A percentile compares a stretch with the other conserved stretches of the same genome.
Evolutionary conservation across 2,888 invertebrate species (phyloP).

Genomic region (Luperina nickerlii): DNA sequence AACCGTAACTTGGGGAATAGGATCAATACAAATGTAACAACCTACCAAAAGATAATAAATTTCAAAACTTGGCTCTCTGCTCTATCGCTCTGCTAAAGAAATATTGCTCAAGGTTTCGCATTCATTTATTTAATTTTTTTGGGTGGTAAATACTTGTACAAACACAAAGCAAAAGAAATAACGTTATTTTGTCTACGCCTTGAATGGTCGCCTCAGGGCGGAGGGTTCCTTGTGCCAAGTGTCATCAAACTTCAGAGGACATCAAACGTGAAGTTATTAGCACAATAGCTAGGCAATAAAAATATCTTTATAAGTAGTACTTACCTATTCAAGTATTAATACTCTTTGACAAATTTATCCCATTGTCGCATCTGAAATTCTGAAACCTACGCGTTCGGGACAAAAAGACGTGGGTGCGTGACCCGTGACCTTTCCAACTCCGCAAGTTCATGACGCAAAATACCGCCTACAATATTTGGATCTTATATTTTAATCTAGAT

Average conservation of each 20-base stretch:
- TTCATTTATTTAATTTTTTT: background rate
- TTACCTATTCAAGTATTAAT: background rate
- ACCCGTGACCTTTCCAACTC: conserved; percentile 32
- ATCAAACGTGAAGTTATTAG: background rate
- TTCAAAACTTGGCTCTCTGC: conserved; percentile 18
- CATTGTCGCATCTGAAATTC: conserved; percentile 13
- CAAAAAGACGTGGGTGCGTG: conserved; percentile 16
- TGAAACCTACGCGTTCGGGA: conserved; percentile 1
- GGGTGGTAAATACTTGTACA: background rate
- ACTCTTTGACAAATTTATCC: background rate
- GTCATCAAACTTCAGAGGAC: conserved; percentile 2
- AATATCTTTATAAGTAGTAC: background rate
- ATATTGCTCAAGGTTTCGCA: conserved; percentile 31
- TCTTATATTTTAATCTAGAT: background rate
- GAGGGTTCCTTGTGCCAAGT: background rate
- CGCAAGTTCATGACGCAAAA: conserved; percentile 3
- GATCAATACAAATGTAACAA: conserved; percentile 38
- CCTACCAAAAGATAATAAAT: conserved; percentile 19
- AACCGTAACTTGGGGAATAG: conserved; percentile 18
- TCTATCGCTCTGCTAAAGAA: background rate
- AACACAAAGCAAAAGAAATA: background rate
- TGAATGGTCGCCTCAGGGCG: background rate
- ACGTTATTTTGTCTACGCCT: background rate
- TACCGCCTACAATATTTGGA: background rate
- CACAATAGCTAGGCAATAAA: background rate